Evolutionary conservation across 1,140 invertebrate species (phyloP).

Genomic region (Pseudachorutes palmiensis): DNA sequence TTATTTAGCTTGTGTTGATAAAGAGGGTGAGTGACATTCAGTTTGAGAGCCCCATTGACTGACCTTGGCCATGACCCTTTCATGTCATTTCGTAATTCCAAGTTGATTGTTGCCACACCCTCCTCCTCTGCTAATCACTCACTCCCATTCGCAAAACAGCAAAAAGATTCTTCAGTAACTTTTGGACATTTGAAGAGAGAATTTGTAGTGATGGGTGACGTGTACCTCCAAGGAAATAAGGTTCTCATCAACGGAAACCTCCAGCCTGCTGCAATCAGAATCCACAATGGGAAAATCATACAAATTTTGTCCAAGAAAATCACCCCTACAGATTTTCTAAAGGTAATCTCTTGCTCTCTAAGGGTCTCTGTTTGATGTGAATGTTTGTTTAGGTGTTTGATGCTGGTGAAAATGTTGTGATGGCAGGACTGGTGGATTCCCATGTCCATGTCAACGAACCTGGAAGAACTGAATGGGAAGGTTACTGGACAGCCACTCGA

Average conservation of each 20-base stretch:
- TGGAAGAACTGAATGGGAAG: slow-evolving; percentile 64
- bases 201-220: neutral
- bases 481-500: slow-evolving; percentile 57
- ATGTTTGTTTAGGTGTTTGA: slow-evolving; percentile 48
- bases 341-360: neutral
- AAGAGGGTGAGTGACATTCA: neutral
- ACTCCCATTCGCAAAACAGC: neutral
- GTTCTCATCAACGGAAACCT: slow-evolving; percentile 28
- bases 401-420: slow-evolving; percentile 53
- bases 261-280: slow-evolving; percentile 26
- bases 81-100: neutral
- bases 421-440: slow-evolving; percentile 77
- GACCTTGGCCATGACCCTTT: neutral
- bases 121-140: neutral
- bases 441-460: slow-evolving; percentile 85
- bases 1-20: no score
- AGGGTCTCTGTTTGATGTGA: neutral
- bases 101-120: neutral
- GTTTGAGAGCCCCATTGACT: neutral
- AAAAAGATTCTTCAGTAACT: neutral
- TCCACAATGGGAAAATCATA: slow-evolving; percentile 34
- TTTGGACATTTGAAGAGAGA: neutral
- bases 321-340: neutral
- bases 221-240: slow-evolving; percentile 26
- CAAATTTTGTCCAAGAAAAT: slow-evolving; percentile 8